Base-by-base conservation (phyloP, 2,797 vertebrate genomes). In the Balearica regulorum region DNA sequence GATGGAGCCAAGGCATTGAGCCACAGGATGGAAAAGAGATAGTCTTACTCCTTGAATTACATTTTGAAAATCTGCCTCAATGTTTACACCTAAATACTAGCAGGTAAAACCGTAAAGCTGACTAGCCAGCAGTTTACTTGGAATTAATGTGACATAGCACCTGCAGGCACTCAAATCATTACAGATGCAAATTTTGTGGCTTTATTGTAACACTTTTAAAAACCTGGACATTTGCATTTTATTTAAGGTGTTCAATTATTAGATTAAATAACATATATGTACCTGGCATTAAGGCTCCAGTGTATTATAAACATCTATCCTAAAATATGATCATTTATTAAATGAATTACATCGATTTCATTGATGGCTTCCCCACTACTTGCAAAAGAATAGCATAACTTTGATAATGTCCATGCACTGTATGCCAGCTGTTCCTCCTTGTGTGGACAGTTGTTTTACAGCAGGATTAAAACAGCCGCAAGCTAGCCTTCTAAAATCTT, bases 361-460 rank as follows among this genome's bases (percentile, higher is more conserved):
- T 3, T 16, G 51, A 65, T 28, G 46, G 43, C 22, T 64, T 86
- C 57, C 57, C 55, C 20, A 11, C 37, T n/a, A 7, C 57, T 43
- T 68, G 48, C 16, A 22, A 14, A 53, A 33, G 26, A 16, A 28
- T 8, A 10, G 48, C 37, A 10, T 15, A 5, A 13, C 8, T 25
- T 17, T 43, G 48, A 5, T 31, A 3, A 22, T 10, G 41, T 15
- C 54, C 39, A 35, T 41, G 24, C 29, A 1, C 24, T 16, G 37
- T 22, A 4, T 3, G 16, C 33, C 37, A 24, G 41, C 31, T 31
- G 17, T n/a, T 73, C 69, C 62, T 35, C 37, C 55, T 48, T 21
- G 49, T 7, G 26, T 4, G 5, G 25, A 26, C 0, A 0, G 16
- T 35, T 57, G 55, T 13, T 33, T 24, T 22, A 12, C 5, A 57